Evolutionary conservation across 2,888 invertebrate species (phyloP), one percentile per base, ranked within the genome.

Genomic region (Drosophila nr. perissopoda): DNA sequence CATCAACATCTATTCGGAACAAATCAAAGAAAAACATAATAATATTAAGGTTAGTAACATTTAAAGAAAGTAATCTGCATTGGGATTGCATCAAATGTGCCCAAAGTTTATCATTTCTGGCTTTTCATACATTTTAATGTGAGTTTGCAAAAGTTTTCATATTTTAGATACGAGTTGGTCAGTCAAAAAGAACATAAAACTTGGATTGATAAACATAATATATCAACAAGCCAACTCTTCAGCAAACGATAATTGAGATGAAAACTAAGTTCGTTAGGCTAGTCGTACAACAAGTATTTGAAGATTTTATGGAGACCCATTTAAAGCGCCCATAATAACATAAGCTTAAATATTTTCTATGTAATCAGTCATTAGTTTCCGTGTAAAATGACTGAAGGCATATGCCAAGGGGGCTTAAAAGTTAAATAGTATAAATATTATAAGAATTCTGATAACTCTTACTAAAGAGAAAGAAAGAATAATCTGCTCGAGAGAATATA

Each of bases 1-100:
- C 90, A 84, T 92, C 92, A 78, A 93, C 92, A 92, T 92, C 92
- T 79, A 36, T 21, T n/a, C 11, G 29, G 18, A 38, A 18, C 31
- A 52, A 33, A 21, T 56, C 13, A n/a, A 38, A 38, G 27, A 8
- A 29, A n/a, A 38, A 27, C 18, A 25, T 11, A 18, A 25, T 13
- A 16, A n/a, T 61, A 16, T 29, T 51, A 18, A 40, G 29, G 56
- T 54, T 11, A 46, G 40, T 49, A 74, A 38, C 56, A 57, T 25
- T 52, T 48, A 31, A 63, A 31, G 64, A 66, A 51, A 63, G 48
- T 21, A 46, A 71, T 57, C 54, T 46, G 49, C 38, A n/a, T 36
- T 31, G 25, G 27, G 31, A 54, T 36, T 13, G 25, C 29, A 42
- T 11, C n/a, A 48, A 54, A 27, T 56, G 70, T 62, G 56, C 51